Percentiles rank a stretch among this genome's conserved stretches.
phyloP scores from a whole-genome alignment of 2,797 vertebrate species.

The Sphenopsis melanotis region DNA sequence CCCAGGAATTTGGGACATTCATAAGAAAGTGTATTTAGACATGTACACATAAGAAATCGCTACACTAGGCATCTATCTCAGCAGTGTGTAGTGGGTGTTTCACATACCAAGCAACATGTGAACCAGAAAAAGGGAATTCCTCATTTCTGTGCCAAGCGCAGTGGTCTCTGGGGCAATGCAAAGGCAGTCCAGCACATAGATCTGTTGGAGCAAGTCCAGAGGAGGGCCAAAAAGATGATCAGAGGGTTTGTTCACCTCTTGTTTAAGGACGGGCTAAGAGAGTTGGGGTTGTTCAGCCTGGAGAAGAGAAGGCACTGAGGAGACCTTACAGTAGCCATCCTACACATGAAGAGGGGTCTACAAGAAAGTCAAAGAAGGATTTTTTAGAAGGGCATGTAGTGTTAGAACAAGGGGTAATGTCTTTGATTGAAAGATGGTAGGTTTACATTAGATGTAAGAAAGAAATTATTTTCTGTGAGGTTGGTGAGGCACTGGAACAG shows the following conservation, averaged over 20 bases:
- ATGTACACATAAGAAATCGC: background rate
- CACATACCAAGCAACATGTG: background rate
- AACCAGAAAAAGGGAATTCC: conserved; percentile 43
- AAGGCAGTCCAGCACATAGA: background rate
- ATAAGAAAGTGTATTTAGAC: conserved; percentile 51
- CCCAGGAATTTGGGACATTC: conserved; percentile 26
- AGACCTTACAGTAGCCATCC: background rate
- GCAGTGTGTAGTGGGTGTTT: background rate
- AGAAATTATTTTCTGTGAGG: background rate
- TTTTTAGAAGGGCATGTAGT: background rate
- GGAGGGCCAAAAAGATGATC: background rate
- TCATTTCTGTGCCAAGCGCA: conserved; percentile 49
- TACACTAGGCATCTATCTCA: background rate
- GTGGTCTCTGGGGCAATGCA: conserved; percentile 28
- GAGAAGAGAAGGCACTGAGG: background rate
- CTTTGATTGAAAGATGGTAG: background rate
- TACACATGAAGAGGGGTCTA: fast-evolving
- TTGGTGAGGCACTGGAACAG: background rate
- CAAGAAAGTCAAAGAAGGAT: background rate
- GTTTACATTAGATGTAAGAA: background rate
- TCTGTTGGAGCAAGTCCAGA: background rate
- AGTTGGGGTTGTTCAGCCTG: background rate
- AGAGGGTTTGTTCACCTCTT: background rate
- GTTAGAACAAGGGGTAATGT: background rate
- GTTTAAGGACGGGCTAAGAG: background rate